Base-by-base conservation (phyloP, 1,140 invertebrate genomes). In the Plodia interpunctella region DNA sequence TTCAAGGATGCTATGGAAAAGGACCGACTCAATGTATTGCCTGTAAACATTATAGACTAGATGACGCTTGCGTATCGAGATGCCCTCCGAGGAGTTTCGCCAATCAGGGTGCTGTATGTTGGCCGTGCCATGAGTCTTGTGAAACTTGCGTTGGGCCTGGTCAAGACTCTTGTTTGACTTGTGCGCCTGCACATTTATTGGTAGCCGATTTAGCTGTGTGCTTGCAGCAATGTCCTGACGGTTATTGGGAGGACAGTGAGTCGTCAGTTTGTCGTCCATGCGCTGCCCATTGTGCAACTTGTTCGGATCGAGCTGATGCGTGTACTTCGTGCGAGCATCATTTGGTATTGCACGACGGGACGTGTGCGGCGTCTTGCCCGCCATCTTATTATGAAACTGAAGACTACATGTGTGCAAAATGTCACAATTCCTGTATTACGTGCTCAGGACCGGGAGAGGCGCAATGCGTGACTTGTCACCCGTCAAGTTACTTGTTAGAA, bases 241-340 rank as follows among this genome's bases (percentile, higher is more conserved):
- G 95, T 38, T 97, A 97, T 72, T 97, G 93, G 82, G 95, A 96
- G 89, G 95, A 96, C 85, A 92, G 90, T 15, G 91, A 93, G 19
- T 92, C 95, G 49, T 92, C 92, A 62, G 94, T 93, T 1, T 97
- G 96, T 72, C 92, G 94, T 5, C 94, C 95, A 0, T 97, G 96
- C 79, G 86, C 88, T 5, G 70, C 87, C 13, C 95, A 96, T 70
- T 97, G 96, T 74, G 94, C 92, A 5, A 94, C 94, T 18, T 97
- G 96, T 80, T 94, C 95, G 72, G 94, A 96, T 56, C 87, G 94
- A 60, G 94, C 95, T 0, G 94, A 96, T 69, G 92, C 92, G 66
- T 97, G 96, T 78, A 95, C 94, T 15, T 95, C 94, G 63, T 97
- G 96, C 75, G 95, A 96, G 65, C 94, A 95, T 86, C 95, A 96